Base-by-base conservation (phyloP, 2,888 invertebrate genomes). In the Temnothorax ravouxi region DNA sequence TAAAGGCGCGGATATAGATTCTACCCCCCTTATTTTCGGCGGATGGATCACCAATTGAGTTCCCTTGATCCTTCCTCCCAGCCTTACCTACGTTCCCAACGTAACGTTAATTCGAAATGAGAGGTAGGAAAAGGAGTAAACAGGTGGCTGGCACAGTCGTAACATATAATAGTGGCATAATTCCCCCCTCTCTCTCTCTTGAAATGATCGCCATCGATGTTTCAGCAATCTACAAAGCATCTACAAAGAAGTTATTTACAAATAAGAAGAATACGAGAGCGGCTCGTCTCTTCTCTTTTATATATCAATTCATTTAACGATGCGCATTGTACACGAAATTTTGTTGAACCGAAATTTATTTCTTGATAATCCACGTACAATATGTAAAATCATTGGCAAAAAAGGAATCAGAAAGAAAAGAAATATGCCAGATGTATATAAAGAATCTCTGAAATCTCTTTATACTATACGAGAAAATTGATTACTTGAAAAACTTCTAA, bases 1-100 rank as follows among this genome's bases (percentile, higher is more conserved):
- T 72, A 85, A 89, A 88, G 79, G 69, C 86, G 52, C 88, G 83
- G 90, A 88, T 87, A 88, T 77, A 82, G 84, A 86, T 81, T 77
- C 82, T 64, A 59, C 81, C 72, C 77, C 76, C 44, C 69, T 83
- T 83, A 88, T 86, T 89, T 86, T 61, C 80, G 67, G 18, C 74
- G 52, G 62, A 74, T n/a, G 77, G 77, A 84, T 86, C 81, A 25
- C 29, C 66, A 71, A 21, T 81, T 61, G 72, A 47, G 21, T 81
- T 84, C 34, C 67, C 9, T 3, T 11, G 71, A 59, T 71, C 47
- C 21, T 80, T 72, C 56, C 29, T 52, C 21, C 52, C 34, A 47
- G n/a, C 38, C 21, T 44, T 38, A 56, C 41, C 44, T n/a, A 18
- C 18, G 34, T 44, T 71, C 2, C 56, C 47, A 71, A 79, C 47